Evolutionary conservation across 2,888 invertebrate species (phyloP).

Genomic region (Mimas tiliae): DNA sequence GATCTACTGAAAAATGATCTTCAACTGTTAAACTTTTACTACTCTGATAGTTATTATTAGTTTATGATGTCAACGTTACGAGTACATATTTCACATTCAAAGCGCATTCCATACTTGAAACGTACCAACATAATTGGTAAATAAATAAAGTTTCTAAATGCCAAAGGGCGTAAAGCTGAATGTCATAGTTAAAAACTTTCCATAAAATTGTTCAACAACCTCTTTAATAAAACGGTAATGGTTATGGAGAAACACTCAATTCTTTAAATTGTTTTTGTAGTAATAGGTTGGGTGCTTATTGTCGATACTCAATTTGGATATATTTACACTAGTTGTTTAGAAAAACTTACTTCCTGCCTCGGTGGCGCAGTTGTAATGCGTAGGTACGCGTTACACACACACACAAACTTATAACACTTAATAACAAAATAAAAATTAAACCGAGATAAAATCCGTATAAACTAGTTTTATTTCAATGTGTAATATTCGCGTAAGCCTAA

Average conservation of each 20-base stretch:
- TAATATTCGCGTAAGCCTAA: too few relatives aligned
- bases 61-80: neutral
- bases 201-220: slow-evolving; percentile 2
- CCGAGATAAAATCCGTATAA: too few relatives aligned
- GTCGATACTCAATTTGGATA: neutral
- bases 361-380: too few relatives aligned
- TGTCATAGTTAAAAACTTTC: neutral
- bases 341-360: too few relatives aligned
- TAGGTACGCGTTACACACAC: too few relatives aligned
- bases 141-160: slow-evolving; percentile 14
- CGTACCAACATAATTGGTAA: neutral
- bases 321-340: too few relatives aligned
- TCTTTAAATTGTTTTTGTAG: neutral
- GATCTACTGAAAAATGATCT: too few relatives aligned
- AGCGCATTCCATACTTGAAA: slow-evolving; percentile 2
- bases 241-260: neutral
- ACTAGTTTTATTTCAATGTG: too few relatives aligned
- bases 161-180: neutral
- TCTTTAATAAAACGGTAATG: neutral
- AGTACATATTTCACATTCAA: slow-evolving; percentile 4
- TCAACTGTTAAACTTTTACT: too few relatives aligned
- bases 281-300: neutral
- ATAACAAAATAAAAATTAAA: too few relatives aligned
- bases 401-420: too few relatives aligned
- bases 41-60: neutral